These are phyloP conservation scores for Escarpia spicata DNA, from an alignment of 2,888 invertebrate genomes.

Conservation along the genomic window DNA sequence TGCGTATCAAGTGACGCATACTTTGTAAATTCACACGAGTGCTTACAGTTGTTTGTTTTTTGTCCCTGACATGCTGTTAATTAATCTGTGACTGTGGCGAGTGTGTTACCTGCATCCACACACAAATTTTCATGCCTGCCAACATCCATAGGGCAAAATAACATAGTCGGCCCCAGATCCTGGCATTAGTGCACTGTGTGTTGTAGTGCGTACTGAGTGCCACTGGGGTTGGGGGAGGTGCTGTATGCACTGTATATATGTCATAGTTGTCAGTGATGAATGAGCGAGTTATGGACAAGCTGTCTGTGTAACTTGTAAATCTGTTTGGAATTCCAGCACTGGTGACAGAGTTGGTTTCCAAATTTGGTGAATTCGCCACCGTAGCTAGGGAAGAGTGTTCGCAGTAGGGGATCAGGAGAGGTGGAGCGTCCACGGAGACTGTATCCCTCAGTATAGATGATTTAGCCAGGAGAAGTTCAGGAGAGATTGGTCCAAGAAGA, in stretches of 20 bases:
- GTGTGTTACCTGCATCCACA: background rate
- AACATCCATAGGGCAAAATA: background rate
- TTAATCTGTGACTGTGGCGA: background rate
- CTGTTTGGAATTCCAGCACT: background rate
- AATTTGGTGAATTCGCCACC: background rate
- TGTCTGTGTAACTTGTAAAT: background rate
- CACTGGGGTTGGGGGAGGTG: background rate
- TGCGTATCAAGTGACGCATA: no score
- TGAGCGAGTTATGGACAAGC: background rate
- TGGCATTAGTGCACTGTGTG: conserved; percentile 7
- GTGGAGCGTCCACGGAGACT: no score
- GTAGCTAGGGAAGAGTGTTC: background rate
- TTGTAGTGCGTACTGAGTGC: background rate
- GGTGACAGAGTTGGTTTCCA: background rate
- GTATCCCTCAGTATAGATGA: no score
- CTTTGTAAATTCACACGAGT: no score
- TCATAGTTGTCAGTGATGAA: background rate
- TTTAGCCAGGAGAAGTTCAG: no score
- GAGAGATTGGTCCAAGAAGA: no score
- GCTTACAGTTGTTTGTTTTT: no score
- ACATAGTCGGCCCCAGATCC: background rate
- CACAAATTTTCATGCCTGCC: background rate
- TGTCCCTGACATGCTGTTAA: background rate
- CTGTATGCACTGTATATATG: background rate
- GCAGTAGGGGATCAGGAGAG: background rate